Conservation (phyloP, 1,140 invertebrate species). For the Macrostomum lignano region DNA sequence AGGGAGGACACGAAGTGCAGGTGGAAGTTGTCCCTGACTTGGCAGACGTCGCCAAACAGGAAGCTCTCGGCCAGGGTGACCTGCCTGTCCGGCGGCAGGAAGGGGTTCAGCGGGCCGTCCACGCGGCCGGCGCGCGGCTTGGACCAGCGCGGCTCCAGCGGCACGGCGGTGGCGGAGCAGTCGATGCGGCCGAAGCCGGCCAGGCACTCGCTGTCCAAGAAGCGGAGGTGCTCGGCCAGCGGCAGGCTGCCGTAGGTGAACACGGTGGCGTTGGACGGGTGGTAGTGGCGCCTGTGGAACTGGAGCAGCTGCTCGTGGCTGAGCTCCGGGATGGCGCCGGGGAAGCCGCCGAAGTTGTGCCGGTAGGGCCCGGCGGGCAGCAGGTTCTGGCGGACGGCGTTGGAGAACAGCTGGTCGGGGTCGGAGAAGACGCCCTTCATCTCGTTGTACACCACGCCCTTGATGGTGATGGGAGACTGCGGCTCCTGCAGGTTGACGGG, state of each 20-base stretch:
- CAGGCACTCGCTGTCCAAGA: too few species aligned
- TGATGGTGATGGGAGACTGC: conserved; percentile 46
- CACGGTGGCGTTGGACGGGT: conserved; percentile 58
- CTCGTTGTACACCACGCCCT: conserved; percentile 85
- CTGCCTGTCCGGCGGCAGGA: too few species aligned
- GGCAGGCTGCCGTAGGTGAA: conserved; percentile 71
- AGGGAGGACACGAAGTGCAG: too few species aligned
- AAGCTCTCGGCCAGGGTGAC: too few species aligned
- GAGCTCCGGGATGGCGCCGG: conserved; percentile 49
- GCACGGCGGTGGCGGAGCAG: too few species aligned
- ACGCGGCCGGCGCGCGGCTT: too few species aligned
- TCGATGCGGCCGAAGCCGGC: too few species aligned
- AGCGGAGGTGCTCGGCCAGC: too few species aligned
- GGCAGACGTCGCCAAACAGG: too few species aligned
- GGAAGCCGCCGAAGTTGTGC: conserved; percentile 58
- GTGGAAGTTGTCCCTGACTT: too few species aligned
- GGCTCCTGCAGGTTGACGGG: conserved; percentile 42
- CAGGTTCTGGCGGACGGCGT: conserved; percentile 44
- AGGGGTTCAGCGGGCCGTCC: too few species aligned
- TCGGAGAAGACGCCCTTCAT: conserved; percentile 82
- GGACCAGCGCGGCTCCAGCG: conserved; percentile 45
- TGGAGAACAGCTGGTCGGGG: conserved; percentile 46
- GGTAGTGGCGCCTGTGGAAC: conserved; percentile 60
- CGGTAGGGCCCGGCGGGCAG: conserved; percentile 59
- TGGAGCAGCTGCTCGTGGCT: conserved; percentile 47